These are phyloP conservation scores for Xiphophorus hellerii DNA, from an alignment of 2,113 vertebrate species.

Conservation along the genomic window DNA sequence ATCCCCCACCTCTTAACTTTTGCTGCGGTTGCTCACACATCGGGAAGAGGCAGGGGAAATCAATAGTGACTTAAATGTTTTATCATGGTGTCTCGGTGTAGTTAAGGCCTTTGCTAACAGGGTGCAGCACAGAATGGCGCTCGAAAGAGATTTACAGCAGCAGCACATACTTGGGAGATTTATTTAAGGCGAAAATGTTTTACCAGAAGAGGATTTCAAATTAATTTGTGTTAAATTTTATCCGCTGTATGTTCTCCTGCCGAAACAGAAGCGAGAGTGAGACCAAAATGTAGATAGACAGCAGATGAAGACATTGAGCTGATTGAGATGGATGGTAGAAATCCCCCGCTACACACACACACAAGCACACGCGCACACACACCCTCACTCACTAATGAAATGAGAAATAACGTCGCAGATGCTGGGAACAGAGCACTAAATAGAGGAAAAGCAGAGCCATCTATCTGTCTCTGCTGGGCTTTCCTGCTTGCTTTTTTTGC, in stretches of 20 bases:
- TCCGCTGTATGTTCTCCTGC: conserved; percentile 13
- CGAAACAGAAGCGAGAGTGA: conserved; percentile 28
- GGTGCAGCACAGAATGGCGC: conserved; percentile 46
- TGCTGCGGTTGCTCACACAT: conserved; percentile 24
- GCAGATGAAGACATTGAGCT: conserved; percentile 74
- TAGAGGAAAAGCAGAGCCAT: conserved; percentile 58
- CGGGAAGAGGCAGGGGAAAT: conserved; percentile 59
- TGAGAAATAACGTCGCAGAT: conserved; percentile 72
- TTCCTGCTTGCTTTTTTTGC: conserved; percentile 16
- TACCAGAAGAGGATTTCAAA: neutral
- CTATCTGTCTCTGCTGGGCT: conserved; percentile 61
- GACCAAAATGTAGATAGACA: conserved; percentile 63
- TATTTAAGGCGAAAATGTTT: conserved; percentile 8
- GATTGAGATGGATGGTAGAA: conserved; percentile 75
- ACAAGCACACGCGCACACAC: conserved; percentile 32
- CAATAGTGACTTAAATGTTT: conserved; percentile 79
- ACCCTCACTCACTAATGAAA: conserved; percentile 65
- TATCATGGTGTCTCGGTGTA: conserved; percentile 73
- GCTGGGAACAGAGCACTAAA: conserved; percentile 59
- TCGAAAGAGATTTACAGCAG: conserved; percentile 51
- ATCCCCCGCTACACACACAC: conserved; percentile 48
- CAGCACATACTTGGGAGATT: conserved; percentile 10
- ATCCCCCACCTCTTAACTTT: conserved; percentile 15
- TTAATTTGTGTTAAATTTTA: conserved; percentile 39
- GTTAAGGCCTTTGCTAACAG: conserved; percentile 69